A percentile compares a stretch with the other conserved stretches of the same genome.
phyloP scores from a whole-genome alignment of 2,888 invertebrate species.

The Serripes groenlandicus region DNA sequence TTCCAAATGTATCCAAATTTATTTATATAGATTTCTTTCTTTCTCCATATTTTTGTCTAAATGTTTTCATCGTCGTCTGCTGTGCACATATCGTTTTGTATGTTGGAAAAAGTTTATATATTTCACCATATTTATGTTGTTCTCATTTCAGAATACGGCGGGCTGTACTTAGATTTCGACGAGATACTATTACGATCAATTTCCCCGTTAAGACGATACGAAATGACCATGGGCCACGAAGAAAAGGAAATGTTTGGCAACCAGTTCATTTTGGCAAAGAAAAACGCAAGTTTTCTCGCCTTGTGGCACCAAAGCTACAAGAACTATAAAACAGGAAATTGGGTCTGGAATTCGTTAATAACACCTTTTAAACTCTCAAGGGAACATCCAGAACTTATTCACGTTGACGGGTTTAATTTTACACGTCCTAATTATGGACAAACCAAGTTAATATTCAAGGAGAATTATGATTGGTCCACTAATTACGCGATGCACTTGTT shows the following conservation, averaged over 20 bases:
- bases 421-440: slow-evolving; percentile 60
- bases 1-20: too few species aligned
- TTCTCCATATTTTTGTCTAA: too few species aligned
- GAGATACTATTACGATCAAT: slow-evolving; percentile 55
- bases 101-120: too few species aligned
- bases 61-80: too few species aligned
- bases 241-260: slow-evolving; percentile 47
- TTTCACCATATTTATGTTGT: too few species aligned
- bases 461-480: slow-evolving; percentile 60
- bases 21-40: too few species aligned
- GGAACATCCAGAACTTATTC: slow-evolving; percentile 55
- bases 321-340: slow-evolving; percentile 37
- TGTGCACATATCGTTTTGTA: too few species aligned
- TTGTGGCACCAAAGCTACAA: slow-evolving; percentile 55
- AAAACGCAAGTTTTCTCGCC: slow-evolving; percentile 59
- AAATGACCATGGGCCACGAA: slow-evolving; percentile 58
- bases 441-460: slow-evolving; percentile 41
- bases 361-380: slow-evolving; percentile 43
- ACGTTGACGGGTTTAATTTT: slow-evolving; percentile 62
- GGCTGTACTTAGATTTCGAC: slow-evolving; percentile 61
- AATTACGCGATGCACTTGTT: slow-evolving; percentile 65
- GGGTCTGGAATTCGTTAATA: slow-evolving; percentile 55
- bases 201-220: slow-evolving; percentile 45
- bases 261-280: slow-evolving; percentile 56
- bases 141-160: slow-evolving; percentile 63